Percentiles rank a stretch among this genome's conserved stretches.
phyloP scores from a whole-genome alignment of 2,888 invertebrate genomes.

The Stenchaetothrips biformis region DNA sequence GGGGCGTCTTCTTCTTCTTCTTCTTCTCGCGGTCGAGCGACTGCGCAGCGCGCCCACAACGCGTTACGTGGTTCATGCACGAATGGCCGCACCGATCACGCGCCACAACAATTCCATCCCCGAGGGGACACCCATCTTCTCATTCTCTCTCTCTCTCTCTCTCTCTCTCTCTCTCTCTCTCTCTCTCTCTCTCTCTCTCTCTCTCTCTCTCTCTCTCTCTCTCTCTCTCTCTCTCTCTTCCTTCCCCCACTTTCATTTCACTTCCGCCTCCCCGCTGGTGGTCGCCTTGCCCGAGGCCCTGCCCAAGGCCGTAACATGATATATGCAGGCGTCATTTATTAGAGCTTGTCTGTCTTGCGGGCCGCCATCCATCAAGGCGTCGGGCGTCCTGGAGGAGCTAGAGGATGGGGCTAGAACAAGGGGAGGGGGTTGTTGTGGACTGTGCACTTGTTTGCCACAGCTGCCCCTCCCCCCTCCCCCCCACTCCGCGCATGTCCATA shows the following conservation, averaged over 20 bases:
- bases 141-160: too few species aligned
- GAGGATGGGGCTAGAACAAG: not conserved
- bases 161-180: constrained; percentile 19
- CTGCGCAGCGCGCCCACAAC: too few species aligned
- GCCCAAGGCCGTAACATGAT: constrained; percentile 1
- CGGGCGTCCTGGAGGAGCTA: not conserved
- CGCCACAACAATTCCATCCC: too few species aligned
- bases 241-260: too few species aligned
- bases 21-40: too few species aligned
- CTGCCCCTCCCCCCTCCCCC: not conserved
- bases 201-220: not conserved
- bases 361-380: constrained; percentile 11
- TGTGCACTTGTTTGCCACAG: not conserved
- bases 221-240: not conserved
- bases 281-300: not conserved
- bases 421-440: not conserved
- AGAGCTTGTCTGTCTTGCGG: constrained; percentile 2
- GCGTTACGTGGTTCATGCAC: too few species aligned
- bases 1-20: too few species aligned
- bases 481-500: too few species aligned
- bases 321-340: constrained; percentile 20
- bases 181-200: constrained; percentile 22
- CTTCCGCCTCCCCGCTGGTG: too few species aligned
- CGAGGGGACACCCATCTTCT: too few species aligned
- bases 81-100: too few species aligned